These are phyloP conservation scores for Formica selysi DNA, from an alignment of 1,140 invertebrate species.

Conservation along the genomic window DNA sequence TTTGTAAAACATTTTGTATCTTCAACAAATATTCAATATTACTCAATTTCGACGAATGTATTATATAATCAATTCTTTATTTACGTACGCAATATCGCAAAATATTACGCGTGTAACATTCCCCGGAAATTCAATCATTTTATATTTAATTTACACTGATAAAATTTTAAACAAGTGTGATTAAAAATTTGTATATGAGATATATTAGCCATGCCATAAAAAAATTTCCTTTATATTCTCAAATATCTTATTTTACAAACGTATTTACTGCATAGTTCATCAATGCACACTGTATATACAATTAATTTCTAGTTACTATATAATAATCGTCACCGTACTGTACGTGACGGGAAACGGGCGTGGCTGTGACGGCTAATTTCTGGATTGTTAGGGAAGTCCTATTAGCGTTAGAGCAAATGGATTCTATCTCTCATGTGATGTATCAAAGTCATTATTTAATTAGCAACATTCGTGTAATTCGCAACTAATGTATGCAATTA, in stretches of 20 bases:
- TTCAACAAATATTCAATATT: not conserved
- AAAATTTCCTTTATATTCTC: slow-evolving; percentile 36
- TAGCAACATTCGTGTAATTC: not conserved
- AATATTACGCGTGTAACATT: not conserved
- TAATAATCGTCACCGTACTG: slow-evolving; percentile 68
- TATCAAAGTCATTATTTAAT: slow-evolving; percentile 46
- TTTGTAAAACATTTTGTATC: not conserved
- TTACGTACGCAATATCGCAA: not conserved
- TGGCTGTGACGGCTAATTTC: slow-evolving; percentile 72
- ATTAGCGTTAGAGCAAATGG: slow-evolving; percentile 15
- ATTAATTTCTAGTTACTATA: slow-evolving; percentile 56
- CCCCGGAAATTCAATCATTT: not conserved
- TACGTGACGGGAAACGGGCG: slow-evolving; percentile 68
- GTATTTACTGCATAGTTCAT: slow-evolving; percentile 11
- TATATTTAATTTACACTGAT: not conserved
- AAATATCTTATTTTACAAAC: slow-evolving; percentile 25
- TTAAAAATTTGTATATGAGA: slow-evolving; percentile 13
- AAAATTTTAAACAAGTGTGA: not conserved
- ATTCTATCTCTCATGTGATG: slow-evolving; percentile 19
- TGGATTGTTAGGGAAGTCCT: slow-evolving; percentile 63
- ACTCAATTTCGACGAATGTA: not conserved
- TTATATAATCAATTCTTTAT: not conserved
- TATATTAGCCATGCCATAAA: not conserved
- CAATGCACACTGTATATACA: not conserved
- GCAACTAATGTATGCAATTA: not conserved